phyloP scores from a whole-genome alignment of 2,113 vertebrate genomes.

The Rhea pennata region DNA sequence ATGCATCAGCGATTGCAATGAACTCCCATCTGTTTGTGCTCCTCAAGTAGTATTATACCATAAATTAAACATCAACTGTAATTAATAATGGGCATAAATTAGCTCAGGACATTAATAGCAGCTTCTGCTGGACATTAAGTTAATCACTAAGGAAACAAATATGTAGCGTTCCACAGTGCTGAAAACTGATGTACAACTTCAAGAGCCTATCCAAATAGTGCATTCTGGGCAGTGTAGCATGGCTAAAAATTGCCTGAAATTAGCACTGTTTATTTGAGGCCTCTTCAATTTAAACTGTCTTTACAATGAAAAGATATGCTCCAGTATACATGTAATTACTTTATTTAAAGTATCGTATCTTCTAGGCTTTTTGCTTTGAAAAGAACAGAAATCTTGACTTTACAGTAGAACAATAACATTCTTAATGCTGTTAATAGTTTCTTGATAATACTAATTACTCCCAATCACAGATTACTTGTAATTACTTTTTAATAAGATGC shows the following conservation, averaged over 20 bases:
- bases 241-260: neutral
- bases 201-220: neutral
- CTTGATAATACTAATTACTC: constrained; percentile 45
- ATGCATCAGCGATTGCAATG: neutral
- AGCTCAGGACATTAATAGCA: neutral
- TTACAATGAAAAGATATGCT: neutral
- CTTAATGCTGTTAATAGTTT: constrained; percentile 15
- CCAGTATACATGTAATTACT: constrained; percentile 16
- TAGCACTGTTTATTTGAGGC: neutral
- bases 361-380: neutral
- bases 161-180: neutral
- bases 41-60: neutral
- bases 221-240: neutral
- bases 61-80: neutral
- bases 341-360: neutral
- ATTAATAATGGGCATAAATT: neutral
- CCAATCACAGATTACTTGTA: constrained; percentile 1
- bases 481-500: constrained; percentile 5
- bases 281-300: neutral
- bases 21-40: neutral
- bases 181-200: neutral
- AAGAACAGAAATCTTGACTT: neutral
- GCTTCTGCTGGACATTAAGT: neutral
- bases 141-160: neutral
- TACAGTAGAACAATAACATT: neutral